Base-by-base conservation (phyloP, 2,113 vertebrate genomes). In the Probosciger aterrimus region DNA sequence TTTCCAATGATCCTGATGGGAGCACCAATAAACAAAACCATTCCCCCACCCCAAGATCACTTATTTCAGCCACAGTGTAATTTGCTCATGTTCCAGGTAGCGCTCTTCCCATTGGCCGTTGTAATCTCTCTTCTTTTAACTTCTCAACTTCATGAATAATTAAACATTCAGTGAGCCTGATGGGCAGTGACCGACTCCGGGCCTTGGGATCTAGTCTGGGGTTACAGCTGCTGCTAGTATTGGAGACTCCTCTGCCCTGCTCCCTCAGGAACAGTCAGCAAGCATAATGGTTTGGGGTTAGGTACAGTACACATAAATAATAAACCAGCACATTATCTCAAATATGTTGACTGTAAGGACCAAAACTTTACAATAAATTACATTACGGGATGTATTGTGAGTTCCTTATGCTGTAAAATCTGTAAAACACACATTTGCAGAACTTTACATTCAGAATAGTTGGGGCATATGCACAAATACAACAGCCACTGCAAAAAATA, bases 81-180 rank as follows among this genome's bases (percentile, higher is more conserved):
- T 46, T 20, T 0, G 1, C 15, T 31, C 33, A 4, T 11, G 3
- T 55, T 47, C 18, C 33, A 27, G 68, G 7, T n/a, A 7, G 6
- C 30, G 43, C 31, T 25, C 23, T 52, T 46, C 41, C 50, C 68
- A 10, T 3, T 28, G 24, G 31, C 19, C 14, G 7, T 2, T 23
- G 15, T 35, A 30, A 62, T 25, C 14, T 14, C 65, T 60, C 18
- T 46, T 14, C 30, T 31, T 62, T 41, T 39, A 44, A 64, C 43
- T 83, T 55, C 33, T 43, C 27, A 49, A 14, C 19, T 63, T 43
- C 8, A 27, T 10, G 31, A 68, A 63, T 44, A 50, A 44, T 30
- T 22, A 53, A 44, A 80, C 0, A 1, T 24, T 27, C 19, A n/a
- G 35, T 4, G 31, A 74, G 41, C 74, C 31, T 44, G 46, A 16